phyloP scores from a whole-genome alignment of 2,888 invertebrate genomes.

The Ophion slaviceki region DNA sequence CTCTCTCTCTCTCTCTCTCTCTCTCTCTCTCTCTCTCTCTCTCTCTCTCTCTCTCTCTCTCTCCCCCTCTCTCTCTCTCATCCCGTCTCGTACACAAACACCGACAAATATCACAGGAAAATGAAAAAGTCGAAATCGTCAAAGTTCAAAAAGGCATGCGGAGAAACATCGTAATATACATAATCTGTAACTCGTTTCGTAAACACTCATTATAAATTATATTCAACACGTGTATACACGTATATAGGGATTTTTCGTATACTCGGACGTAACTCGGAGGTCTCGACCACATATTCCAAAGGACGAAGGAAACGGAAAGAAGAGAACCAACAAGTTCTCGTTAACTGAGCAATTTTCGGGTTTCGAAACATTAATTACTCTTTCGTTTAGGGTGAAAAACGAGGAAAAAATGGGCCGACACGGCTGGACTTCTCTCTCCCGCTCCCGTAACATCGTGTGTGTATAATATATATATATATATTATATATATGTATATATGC shows the following conservation, averaged over 20 bases:
- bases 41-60: too few relatives aligned
- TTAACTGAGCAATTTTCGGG: constrained; percentile 62
- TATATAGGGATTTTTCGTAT: constrained; percentile 12
- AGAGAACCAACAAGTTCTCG: constrained; percentile 38
- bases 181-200: constrained; percentile 12
- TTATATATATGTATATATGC: neutral
- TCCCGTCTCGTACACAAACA: too few relatives aligned
- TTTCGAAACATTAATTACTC: constrained; percentile 66
- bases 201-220: constrained; percentile 22
- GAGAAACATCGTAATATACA: neutral
- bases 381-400: constrained; percentile 56
- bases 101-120: too few relatives aligned
- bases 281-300: constrained; percentile 17
- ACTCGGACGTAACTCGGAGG: constrained; percentile 18
- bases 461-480: too few relatives aligned
- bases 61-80: too few relatives aligned
- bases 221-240: constrained; percentile 3
- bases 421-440: neutral
- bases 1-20: too few relatives aligned
- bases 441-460: constrained; percentile 29
- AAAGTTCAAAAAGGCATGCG: too few relatives aligned
- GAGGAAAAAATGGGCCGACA: constrained; percentile 12
- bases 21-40: too few relatives aligned
- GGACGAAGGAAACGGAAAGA: neutral
- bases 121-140: too few relatives aligned